Conservation (phyloP, 2,113 vertebrate genomes). For the Spheniscus mendiculus region DNA sequence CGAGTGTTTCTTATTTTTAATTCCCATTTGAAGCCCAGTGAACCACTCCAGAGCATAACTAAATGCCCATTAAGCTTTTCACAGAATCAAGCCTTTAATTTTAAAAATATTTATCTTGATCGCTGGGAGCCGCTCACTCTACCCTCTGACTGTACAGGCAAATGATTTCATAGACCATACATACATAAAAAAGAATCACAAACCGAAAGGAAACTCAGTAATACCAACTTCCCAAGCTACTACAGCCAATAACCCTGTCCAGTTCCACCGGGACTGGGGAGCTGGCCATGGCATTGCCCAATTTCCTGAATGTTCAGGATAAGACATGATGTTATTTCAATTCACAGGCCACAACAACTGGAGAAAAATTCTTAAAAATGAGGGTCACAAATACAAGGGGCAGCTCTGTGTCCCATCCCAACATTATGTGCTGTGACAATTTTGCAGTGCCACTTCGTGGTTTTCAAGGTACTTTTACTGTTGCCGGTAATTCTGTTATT, state of each 20-base stretch:
- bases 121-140: not conserved
- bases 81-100: not conserved
- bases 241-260: not conserved
- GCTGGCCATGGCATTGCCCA: not conserved
- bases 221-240: not conserved
- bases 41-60: not conserved
- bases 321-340: not conserved
- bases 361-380: not conserved
- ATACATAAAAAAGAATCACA: not conserved
- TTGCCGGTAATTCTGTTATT: not conserved
- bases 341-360: not conserved
- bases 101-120: not conserved
- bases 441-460: not conserved
- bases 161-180: not conserved
- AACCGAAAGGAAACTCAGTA: not conserved
- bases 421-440: fast-evolving
- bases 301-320: not conserved
- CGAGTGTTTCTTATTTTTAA: not conserved
- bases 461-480: not conserved
- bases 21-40: not conserved
- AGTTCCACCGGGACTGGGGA: not conserved
- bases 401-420: not conserved
- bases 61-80: not conserved
- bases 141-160: not conserved
- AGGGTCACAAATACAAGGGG: not conserved